phyloP scores from a whole-genome alignment of 2,797 vertebrate species.

The Rhinogobio ventralis region DNA sequence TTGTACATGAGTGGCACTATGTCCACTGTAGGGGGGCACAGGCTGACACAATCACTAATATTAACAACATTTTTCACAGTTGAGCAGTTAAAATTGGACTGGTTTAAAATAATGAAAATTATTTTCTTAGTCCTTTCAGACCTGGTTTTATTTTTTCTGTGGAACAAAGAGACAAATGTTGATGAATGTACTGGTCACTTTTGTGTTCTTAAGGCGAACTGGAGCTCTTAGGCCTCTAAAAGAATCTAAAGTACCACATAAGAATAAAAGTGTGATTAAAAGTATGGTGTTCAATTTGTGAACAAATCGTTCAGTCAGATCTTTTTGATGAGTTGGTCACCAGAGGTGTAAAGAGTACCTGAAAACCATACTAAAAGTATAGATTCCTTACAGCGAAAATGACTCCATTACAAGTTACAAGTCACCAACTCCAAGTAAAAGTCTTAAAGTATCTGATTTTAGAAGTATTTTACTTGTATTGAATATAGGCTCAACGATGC shows the following conservation, averaged over 20 bases:
- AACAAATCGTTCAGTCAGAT: not conserved
- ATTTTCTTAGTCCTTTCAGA: not conserved
- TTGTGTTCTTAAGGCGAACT: not conserved
- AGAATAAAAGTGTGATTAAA: not conserved
- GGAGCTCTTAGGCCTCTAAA: not conserved
- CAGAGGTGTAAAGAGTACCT: too few relatives aligned
- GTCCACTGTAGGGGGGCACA: constrained; percentile 37
- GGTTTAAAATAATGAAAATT: constrained; percentile 14
- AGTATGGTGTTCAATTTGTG: too few relatives aligned
- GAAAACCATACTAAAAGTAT: too few relatives aligned
- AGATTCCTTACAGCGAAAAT: too few relatives aligned
- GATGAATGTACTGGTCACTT: not conserved
- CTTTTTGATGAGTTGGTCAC: too few relatives aligned
- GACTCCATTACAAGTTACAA: too few relatives aligned
- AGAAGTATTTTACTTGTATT: too few relatives aligned
- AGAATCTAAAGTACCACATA: not conserved
- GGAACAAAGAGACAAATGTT: not conserved
- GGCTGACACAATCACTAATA: constrained; percentile 26
- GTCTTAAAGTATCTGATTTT: too few relatives aligned
- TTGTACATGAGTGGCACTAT: constrained; percentile 38
- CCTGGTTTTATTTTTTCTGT: not conserved
- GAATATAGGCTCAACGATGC: too few relatives aligned
- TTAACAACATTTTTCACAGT: constrained; percentile 9
- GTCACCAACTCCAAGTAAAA: too few relatives aligned
- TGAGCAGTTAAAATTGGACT: constrained; percentile 9